Conservation (phyloP, 2,113 vertebrate species). For the Macroglossus sobrinus region DNA sequence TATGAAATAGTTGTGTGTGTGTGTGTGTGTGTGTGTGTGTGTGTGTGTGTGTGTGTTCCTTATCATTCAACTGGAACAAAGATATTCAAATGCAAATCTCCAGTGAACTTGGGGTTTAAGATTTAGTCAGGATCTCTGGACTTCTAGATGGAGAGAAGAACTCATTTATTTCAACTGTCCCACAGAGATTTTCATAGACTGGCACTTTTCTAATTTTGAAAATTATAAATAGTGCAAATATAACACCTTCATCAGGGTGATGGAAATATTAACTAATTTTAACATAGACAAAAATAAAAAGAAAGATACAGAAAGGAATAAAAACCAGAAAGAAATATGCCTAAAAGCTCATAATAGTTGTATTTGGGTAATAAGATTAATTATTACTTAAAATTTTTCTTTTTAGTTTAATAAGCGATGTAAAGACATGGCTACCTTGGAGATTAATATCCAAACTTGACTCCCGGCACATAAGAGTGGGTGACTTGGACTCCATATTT, state of each 20-base stretch:
- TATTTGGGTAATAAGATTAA: not conserved
- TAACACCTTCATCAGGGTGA: not conserved
- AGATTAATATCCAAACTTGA: not conserved
- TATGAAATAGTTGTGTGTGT: not conserved
- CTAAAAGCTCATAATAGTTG: not conserved
- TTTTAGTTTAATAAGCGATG: not conserved
- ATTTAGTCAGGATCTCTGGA: not conserved
- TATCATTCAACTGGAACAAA: not conserved
- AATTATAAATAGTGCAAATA: not conserved
- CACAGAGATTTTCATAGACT: not conserved
- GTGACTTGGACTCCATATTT: not conserved
- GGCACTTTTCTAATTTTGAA: not conserved
- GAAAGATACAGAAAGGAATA: not conserved
- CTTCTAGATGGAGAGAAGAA: not conserved
- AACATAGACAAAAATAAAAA: not conserved
- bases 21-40: not conserved
- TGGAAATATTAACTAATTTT: not conserved
- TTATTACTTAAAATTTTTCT: not conserved
- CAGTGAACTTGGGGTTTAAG: slow-evolving; percentile 26
- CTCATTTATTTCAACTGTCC: not conserved
- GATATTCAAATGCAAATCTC: slow-evolving; percentile 50
- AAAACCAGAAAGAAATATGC: not conserved
- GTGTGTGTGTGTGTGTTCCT: not conserved
- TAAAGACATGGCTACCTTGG: not conserved
- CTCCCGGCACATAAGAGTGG: not conserved